Evolutionary conservation across 30 jellyfish, hydroid and myxozoan genomes (phyloP), one percentile per base, ranked within the genome.

Genomic region (Pelagia noctiluca): DNA sequence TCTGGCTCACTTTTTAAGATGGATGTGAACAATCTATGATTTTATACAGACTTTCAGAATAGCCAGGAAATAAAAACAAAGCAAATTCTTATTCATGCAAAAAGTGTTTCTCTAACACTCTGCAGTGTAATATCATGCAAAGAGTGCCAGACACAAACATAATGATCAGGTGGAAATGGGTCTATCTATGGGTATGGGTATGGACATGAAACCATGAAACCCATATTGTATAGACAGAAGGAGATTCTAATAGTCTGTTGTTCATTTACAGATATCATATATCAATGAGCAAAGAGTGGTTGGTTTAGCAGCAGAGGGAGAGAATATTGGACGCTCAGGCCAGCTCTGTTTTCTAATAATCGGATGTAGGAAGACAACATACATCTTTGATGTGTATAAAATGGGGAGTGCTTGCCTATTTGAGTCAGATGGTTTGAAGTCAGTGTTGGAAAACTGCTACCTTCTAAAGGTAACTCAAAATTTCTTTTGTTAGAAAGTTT

Each of bases 231-330:
- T n/a, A n/a, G n/a, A n/a, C n/a, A n/a, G n/a, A n/a, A n/a, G n/a
- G n/a, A n/a, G n/a, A n/a, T n/a, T n/a, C n/a, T n/a, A n/a, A n/a
- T n/a, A n/a, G n/a, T n/a, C n/a, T 65, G 61, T 3, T 71, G 10
- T 34, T 46, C 35, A 22, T 22, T 42, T 36, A 3, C 65, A 87
- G 96, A 35, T 87, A 29, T 62, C 30, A 18, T n/a, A 0, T 24
- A 87, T 87, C 25, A 87, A 78, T 21, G 78, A 66, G 26, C 96
- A 87, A 33, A 68, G 91, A 37, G 96, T 87, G 2, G 84, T 87
- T 52, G 96, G 96, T 18, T 21, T 87, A 19, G 90, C 96, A n/a
- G 93, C 93, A 0, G 98, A 93, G 34, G 98, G 97, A 5, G 68
- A 71, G 35, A 73, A 76, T 3, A 75, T 93, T 38, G 80, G 87